Evolutionary conservation across 2,797 vertebrate species (phyloP).

Genomic region (Falco cherrug): DNA sequence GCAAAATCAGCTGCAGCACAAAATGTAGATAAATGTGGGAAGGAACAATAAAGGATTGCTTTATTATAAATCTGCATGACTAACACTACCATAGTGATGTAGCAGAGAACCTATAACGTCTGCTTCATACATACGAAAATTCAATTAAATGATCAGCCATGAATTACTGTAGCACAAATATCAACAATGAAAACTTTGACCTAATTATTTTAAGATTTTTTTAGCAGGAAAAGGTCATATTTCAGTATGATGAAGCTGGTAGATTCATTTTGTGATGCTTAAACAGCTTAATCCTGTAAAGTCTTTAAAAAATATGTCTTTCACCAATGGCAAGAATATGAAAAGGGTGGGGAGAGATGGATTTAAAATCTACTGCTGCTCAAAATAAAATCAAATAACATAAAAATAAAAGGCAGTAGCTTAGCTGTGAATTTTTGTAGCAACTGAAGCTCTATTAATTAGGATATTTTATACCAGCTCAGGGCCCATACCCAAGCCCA

Average conservation of each 20-base stretch:
- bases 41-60: conserved; percentile 41
- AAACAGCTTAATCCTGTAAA: not conserved
- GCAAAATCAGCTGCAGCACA: conserved; percentile 54
- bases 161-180: conserved; percentile 70
- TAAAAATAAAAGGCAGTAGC: not conserved
- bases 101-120: conserved; percentile 66
- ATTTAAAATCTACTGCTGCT: not conserved
- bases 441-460: not conserved
- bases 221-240: conserved; percentile 53
- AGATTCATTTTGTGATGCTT: conserved; percentile 38
- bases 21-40: conserved; percentile 64
- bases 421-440: not conserved
- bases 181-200: conserved; percentile 64
- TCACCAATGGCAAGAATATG: not conserved
- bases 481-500: not conserved
- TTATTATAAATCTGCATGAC: conserved; percentile 68
- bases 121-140: conserved; percentile 76
- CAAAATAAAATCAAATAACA: not conserved
- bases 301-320: conserved; percentile 3
- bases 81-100: conserved; percentile 53
- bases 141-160: conserved; percentile 75
- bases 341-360: not conserved
- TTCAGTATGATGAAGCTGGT: conserved; percentile 17
- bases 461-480: not conserved
- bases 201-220: conserved; percentile 73